Conservation (phyloP, 2,797 vertebrate species). For the Schizothorax lantsangensis region DNA sequence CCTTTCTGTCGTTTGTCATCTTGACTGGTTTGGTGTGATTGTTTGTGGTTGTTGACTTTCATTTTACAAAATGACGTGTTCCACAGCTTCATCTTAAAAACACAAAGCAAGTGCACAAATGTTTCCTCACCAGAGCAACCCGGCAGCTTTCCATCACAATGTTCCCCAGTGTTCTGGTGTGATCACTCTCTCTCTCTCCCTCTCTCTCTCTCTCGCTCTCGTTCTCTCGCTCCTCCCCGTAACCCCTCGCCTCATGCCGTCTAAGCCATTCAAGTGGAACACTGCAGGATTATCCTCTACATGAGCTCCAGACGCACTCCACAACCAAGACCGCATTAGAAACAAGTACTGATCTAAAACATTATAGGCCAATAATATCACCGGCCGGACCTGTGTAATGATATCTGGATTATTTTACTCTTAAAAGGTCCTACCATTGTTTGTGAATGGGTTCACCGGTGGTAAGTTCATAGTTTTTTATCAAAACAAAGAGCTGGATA, state of each 20-base stretch:
- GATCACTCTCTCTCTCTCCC: not conserved
- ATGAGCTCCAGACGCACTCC: conserved; percentile 65
- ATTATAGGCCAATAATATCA: not conserved
- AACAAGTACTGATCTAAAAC: not conserved
- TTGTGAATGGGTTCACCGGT: conserved; percentile 49
- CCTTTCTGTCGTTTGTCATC: not conserved
- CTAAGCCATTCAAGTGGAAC: conserved; percentile 80
- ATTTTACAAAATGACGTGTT: not conserved
- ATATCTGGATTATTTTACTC: conserved; percentile 19
- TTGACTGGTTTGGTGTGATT: not conserved
- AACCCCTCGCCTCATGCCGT: conserved; percentile 65
- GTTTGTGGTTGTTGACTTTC: not conserved
- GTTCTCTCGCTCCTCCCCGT: not conserved
- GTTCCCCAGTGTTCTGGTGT: conserved; percentile 23
- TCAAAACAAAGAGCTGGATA: not conserved
- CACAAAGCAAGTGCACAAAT: not conserved
- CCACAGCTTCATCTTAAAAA: not conserved
- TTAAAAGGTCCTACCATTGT: conserved; percentile 7
- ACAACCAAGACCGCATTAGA: not conserved
- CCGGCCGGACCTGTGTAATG: not conserved
- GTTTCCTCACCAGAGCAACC: conserved; percentile 8
- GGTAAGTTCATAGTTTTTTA: conserved; percentile 44
- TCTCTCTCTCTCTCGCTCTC: not conserved
- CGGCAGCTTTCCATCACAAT: conserved; percentile 14
- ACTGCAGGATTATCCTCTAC: conserved; percentile 80